Conservation (phyloP, 2,113 vertebrate genomes). For the Turdus rufiventris region DNA sequence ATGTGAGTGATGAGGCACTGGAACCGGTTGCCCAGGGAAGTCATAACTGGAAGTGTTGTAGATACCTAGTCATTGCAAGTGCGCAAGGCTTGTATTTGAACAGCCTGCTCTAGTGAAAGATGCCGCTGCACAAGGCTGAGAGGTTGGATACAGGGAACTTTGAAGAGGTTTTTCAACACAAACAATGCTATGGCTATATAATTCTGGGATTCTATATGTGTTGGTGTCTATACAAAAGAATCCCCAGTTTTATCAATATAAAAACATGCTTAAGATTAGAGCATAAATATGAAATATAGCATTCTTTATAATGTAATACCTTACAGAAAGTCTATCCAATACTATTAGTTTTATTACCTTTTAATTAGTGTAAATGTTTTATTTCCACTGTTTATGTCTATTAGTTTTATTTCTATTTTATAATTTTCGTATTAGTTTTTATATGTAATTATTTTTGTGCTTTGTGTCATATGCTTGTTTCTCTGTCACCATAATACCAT, state of each 20-base stretch:
- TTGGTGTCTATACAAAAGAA: not conserved
- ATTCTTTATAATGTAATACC: not conserved
- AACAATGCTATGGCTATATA: not conserved
- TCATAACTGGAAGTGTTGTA: not conserved
- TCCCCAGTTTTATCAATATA: not conserved
- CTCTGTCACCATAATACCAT: not conserved
- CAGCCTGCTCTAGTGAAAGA: not conserved
- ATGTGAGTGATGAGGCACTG: not conserved
- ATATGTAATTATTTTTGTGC: not conserved
- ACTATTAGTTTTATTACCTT: not conserved
- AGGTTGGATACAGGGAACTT: not conserved
- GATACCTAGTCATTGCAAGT: accelerated
- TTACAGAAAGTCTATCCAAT: not conserved
- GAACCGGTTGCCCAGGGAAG: not conserved
- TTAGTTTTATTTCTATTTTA: not conserved
- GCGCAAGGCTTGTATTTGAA: not conserved
- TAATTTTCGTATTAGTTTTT: not conserved
- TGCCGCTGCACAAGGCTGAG: not conserved
- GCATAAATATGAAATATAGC: not conserved
- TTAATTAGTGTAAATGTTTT: not conserved
- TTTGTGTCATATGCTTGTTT: not conserved
- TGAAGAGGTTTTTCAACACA: not conserved
- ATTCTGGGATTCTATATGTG: not conserved
- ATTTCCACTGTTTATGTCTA: not conserved
- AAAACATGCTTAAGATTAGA: not conserved